Base-by-base conservation (phyloP, 2,113 vertebrate genomes). In the Symphodus melops region DNA sequence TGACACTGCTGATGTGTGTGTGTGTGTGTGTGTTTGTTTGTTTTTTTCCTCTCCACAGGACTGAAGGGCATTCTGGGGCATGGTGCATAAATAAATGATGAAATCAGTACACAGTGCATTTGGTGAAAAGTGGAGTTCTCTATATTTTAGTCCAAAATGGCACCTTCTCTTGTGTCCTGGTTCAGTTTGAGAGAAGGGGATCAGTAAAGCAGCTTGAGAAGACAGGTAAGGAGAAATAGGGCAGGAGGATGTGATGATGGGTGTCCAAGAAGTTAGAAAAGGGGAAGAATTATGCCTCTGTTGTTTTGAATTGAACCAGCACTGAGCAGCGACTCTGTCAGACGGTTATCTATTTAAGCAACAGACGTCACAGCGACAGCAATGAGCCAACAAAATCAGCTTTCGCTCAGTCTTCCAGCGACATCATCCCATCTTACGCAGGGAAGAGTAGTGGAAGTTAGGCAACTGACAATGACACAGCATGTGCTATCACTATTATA, bases 81-180 rank as follows among this genome's bases (percentile, higher is more conserved):
- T 5, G 9, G 16, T 55, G 56, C 75, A 87, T 91, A 88, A 91
- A 91, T 92, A 89, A 91, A 88, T 90, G 36, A 93, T 88, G 75
- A 61, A 78, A 88, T 89, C 69, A 44, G 77, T 88, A 80, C 72
- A 81, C 86, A 76, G 89, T 85, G 73, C 86, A 82, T 90, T 90
- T 89, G 63, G 64, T 74, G 66, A 63, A 71, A 88, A 88, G 70
- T 55, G 44, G 60, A 78, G 52, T 75, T 84, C 70, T 78, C 75
- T 67, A 54, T 68, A 72, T 79, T 89, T 88, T 68, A 66, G 86
- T 72, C 66, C 77, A 83, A 88, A 89, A 85, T 88, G 85, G 86
- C 79, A 78, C 25, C 85, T 68, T 59, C 74, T 85, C 65, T 37
- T 76, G 74, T 71, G 75, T 86, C 78, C 52, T 65, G 75, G 78